These are phyloP conservation scores for Papilio gigon DNA, from an alignment of 2,888 invertebrate genomes.

Conservation along the genomic window DNA sequence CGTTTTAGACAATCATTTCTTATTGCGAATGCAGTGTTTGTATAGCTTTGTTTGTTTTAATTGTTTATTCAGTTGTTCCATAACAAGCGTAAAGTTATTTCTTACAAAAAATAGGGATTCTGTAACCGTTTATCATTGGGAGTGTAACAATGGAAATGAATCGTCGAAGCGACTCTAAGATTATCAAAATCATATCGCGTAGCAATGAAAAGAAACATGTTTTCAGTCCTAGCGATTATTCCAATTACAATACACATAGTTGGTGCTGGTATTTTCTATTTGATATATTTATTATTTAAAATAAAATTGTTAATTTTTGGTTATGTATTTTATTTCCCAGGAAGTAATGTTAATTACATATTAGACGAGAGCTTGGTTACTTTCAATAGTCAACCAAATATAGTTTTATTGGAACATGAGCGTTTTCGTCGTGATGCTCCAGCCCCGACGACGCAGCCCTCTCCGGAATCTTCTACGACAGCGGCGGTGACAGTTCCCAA, in stretches of 20 bases:
- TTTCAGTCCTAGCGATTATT: background rate
- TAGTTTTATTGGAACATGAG: constrained; percentile 42
- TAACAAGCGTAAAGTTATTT: constrained; percentile 29
- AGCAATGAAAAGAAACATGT: constrained; percentile 11
- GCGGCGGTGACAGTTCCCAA: background rate
- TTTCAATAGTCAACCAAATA: constrained; percentile 36
- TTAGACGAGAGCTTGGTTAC: constrained; percentile 27
- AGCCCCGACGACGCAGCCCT: background rate
- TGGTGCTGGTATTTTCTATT: constrained; percentile 14
- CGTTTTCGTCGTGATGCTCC: constrained; percentile 44
- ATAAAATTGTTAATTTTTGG: background rate
- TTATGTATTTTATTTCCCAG: constrained; percentile 6
- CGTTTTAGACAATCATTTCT: constrained; percentile 15
- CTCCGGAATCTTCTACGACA: constrained; percentile 8
- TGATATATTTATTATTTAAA: background rate
- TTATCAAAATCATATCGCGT: constrained; percentile 37
- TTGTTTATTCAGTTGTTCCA: constrained; percentile 35
- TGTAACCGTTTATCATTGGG: constrained; percentile 12
- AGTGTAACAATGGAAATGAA: constrained; percentile 30
- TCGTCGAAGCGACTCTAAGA: constrained; percentile 36
- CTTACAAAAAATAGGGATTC: constrained; percentile 2
- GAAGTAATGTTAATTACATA: constrained; percentile 22
- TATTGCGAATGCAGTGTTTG: constrained; percentile 13
- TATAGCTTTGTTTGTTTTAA: constrained; percentile 33
- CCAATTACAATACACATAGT: constrained; percentile 9